Evolutionary conservation across 2,797 vertebrate genomes (phyloP), one percentile per base, ranked within the genome.

Genomic region (Sebastes melanostomus): DNA sequence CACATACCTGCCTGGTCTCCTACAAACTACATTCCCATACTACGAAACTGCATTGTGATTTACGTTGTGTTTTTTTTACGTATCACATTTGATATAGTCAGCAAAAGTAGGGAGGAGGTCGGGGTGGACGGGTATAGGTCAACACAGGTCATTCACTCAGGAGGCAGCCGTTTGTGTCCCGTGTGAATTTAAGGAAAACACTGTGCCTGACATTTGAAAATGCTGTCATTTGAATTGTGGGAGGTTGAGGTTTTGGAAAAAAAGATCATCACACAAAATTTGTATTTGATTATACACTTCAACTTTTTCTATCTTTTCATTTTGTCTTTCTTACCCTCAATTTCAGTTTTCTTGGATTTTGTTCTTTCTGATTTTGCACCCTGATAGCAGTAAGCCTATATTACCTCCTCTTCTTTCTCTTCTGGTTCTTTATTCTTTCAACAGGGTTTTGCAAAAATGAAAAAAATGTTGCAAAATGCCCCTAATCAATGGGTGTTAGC

Each of bases 191-290:
- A 50, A 20, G 13, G 14, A 42, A 42, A 42, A 42, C 38, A 42
- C 55, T 58, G 30, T 27, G 50, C 5, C 24, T 91, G 77, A 77
- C 81, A 86, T 88, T 86, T 82, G 20, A 84, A 84, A 77, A 60
- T 18, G 18, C 60, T 80, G 73, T 80, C 65, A 70, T 86, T 75
- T 77, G 72, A 74, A 60, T 34, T 24, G 25, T 27, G n/a, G 29
- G 50, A 52, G 52, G 38, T 42, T 16, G 14, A 42, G 18, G 50
- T 52, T 52, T n/a, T 30, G 20, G 67, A 54, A 66, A 7, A 10
- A 29, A 14, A 59, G 71, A 68, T 50, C 38, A 42, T 42, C 38
- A 42, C 38, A 42, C 38, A 16, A 42, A 42, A 42, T 42, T 16
- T 38, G 2, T 38, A 38, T 38, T 38, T 38, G 8, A 66, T 8